phyloP scores from a whole-genome alignment of 2,888 invertebrate species.

The Thalpophila matura region DNA sequence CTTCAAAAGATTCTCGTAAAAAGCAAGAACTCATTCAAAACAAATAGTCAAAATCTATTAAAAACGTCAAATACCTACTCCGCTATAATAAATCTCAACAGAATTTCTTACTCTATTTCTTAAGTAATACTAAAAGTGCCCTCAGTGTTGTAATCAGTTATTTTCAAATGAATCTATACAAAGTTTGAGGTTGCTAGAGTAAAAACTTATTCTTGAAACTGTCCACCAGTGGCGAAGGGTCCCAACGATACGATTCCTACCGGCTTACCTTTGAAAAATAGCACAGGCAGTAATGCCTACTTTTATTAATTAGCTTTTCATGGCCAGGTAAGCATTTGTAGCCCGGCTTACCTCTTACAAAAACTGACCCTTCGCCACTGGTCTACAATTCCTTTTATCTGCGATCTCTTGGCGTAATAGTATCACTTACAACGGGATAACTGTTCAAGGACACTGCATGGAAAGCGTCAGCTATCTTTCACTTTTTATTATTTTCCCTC shows the following conservation, averaged over 20 bases:
- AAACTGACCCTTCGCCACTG: too few relatives aligned
- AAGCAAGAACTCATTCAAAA: background rate
- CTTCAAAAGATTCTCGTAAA: background rate
- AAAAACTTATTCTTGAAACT: conserved; percentile 26
- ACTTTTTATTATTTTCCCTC: background rate
- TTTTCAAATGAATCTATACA: conserved; percentile 7
- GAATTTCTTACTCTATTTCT: conserved; percentile 3
- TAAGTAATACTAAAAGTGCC: conserved; percentile 23
- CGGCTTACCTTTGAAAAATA: too few relatives aligned
- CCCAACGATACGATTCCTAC: too few relatives aligned
- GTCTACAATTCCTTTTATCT: background rate
- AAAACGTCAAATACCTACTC: background rate
- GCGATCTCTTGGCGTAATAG: background rate
- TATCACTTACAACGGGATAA: background rate
- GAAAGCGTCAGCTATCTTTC: background rate
- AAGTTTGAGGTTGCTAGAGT: conserved; percentile 21
- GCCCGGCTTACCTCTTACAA: too few relatives aligned
- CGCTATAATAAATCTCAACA: background rate
- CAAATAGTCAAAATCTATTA: background rate
- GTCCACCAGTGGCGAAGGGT: too few relatives aligned
- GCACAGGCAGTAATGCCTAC: too few relatives aligned
- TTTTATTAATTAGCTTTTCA: too few relatives aligned
- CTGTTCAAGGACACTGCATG: background rate
- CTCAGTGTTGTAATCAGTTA: conserved; percentile 15
- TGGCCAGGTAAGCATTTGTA: too few relatives aligned